phyloP scores from a whole-genome alignment of 1,140 invertebrate genomes.

The Eupeodes corollae region DNA sequence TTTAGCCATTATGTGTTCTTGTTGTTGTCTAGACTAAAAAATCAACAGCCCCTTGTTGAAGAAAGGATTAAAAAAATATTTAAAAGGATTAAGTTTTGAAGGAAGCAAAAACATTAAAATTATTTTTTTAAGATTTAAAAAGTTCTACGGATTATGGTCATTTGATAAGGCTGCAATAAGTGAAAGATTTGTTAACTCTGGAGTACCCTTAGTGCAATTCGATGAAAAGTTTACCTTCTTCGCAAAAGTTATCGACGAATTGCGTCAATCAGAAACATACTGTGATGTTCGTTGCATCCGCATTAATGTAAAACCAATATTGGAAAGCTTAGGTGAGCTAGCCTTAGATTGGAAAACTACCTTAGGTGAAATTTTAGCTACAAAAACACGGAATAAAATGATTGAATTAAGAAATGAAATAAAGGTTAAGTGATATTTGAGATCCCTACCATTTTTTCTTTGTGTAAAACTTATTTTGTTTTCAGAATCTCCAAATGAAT shows the following conservation, averaged over 20 bases:
- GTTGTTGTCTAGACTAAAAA: background rate
- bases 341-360: slow-evolving; percentile 58
- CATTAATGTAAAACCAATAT: slow-evolving; percentile 54
- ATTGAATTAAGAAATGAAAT: slow-evolving; percentile 44
- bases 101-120: too few relatives aligned
- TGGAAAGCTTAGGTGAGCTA: slow-evolving; percentile 51
- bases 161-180: slow-evolving; percentile 63
- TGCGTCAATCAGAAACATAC: slow-evolving; percentile 46
- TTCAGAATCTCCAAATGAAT: slow-evolving; percentile 43
- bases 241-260: slow-evolving; percentile 58
- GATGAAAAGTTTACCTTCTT: slow-evolving; percentile 78
- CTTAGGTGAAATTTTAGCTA: slow-evolving; percentile 49
- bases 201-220: slow-evolving; percentile 60
- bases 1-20: too few relatives aligned
- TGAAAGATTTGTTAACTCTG: slow-evolving; percentile 60
- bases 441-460: background rate
- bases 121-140: slow-evolving; percentile 29
- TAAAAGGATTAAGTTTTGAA: too few relatives aligned
- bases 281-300: slow-evolving; percentile 53
- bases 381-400: slow-evolving; percentile 50
- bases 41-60: background rate
- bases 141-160: slow-evolving; percentile 59
- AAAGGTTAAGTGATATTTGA: slow-evolving; percentile 18
- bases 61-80: too few relatives aligned
- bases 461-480: slow-evolving; percentile 3